Evolutionary conservation across 2,888 invertebrate genomes (phyloP), one percentile per base, ranked within the genome.

Genomic region (Drosophila neutralis): DNA sequence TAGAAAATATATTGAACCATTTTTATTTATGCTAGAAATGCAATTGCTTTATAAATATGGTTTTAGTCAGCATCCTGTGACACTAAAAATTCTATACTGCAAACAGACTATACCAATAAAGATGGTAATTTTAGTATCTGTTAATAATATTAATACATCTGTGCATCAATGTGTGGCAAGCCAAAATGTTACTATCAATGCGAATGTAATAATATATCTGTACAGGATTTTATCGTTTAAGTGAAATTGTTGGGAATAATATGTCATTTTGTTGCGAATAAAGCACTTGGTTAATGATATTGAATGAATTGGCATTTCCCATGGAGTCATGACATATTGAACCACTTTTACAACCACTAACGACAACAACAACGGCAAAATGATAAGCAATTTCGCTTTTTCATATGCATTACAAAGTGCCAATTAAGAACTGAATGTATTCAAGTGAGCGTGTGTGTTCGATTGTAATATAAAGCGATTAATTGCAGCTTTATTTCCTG

Each of bases 401-500:
- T 70, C 73, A 69, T 82, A 70, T 53, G 38, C 53, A 49, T 53
- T 40, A 33, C 48, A 63, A 51, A 21, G 49, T 66, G 59, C 10
- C 57, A 29, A 52, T 73, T 42, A 38, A 33, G 27, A 36, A 42
- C 13, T 59, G 24, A 53, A 36, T 52, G 11, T 63, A 35, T 40
- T 27, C 38, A 27, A 60, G 67, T 57, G 73, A 21, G 21, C 38
- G 45, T 63, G 58, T 60, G 24, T 64, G 65, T 53, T 69, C 51
- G 48, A n/a, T 15, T 45, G 45, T 38, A 33, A 58, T 78, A 63
- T 73, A 71, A 64, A 72, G 71, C 77, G 82, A 87, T 87, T 86
- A 86, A 86, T 87, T 89, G 78, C 74, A 73, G 73, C 65, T 76
- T 85, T 80, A 84, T 80, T 74, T 60, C 60, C 69, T 63, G 70